Evolutionary conservation across 2,797 vertebrate genomes (phyloP), one percentile per base, ranked within the genome.

Genomic region (Ispidina picta): DNA sequence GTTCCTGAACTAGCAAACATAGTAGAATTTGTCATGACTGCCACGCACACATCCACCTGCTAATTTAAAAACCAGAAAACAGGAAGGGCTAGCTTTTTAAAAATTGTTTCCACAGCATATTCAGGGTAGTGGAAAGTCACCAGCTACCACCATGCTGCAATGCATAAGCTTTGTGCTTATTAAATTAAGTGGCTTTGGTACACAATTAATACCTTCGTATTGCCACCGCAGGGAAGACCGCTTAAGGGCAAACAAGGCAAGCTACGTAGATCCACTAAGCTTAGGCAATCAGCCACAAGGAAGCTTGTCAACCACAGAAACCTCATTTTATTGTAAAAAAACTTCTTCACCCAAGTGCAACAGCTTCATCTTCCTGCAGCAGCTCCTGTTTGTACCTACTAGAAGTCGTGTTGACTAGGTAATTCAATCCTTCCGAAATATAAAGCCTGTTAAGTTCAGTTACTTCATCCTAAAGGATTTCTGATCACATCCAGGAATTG

Each of bases 141-240:
- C 74, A 84, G 79, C 88, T 74, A 92, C 1, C 2, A 89, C 71
- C 71, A 58, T 2, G 28, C 81, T 69, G 69, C 74, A 83, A 43
- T 15, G 41, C 65, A 70, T 43, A 49, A 94, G 90, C 92, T 90
- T 26, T 78, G 68, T 69, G 46, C 90, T 94, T 73, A 93, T 92
- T 94, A 94, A 93, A 88, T 68, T 92, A 96, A 92, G 91, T 95
- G 95, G 92, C 92, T 97, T 92, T 95, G 92, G 92, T 86, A 80
- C 75, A 93, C 71, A 94, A 90, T 90, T 95, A 91, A 93, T 94
- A 88, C 86, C 83, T 93, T 73, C 43, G 28, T 74, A 90, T 79
- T 92, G 73, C 74, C 81, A 76, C 9, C 75, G 65, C 79, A 90
- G 65, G 78, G 63, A 94, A 92, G 74, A 87, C 59, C 87, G 90